Percentiles rank a stretch among this genome's conserved stretches.
Conservation (phyloP, 1,140 invertebrate genomes). For the Reticulitermes speratus region DNA sequence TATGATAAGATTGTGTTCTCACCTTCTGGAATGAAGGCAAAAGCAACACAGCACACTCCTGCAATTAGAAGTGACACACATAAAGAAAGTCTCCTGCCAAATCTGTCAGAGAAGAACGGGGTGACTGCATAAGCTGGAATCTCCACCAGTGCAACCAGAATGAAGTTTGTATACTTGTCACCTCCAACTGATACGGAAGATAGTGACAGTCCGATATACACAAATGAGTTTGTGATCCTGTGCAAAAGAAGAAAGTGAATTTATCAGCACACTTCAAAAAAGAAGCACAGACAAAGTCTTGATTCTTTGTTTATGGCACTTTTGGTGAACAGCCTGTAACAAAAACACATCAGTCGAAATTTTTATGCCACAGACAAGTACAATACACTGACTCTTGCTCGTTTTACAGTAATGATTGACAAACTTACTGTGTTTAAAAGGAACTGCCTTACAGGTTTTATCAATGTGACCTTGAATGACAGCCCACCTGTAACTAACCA, state of each 20-base stretch:
- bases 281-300: constrained; percentile 45
- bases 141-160: constrained; percentile 40
- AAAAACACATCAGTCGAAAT: constrained; percentile 47
- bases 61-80: not conserved
- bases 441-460: no score
- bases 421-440: no score
- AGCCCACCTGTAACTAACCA: no score
- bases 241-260: constrained; percentile 43
- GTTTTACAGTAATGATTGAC: no score
- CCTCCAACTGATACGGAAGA: constrained; percentile 52
- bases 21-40: constrained; percentile 20
- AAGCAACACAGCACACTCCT: not conserved
- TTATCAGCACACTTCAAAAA: constrained; percentile 49
- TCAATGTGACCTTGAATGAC: no score
- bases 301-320: not conserved
- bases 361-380: no score
- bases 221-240: constrained; percentile 50
- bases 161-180: constrained; percentile 44
- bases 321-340: not conserved
- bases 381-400: no score
- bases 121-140: constrained; percentile 44
- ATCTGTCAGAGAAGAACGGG: constrained; percentile 36
- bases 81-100: constrained; percentile 27
- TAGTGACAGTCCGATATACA: constrained; percentile 55
- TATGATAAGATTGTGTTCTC: not conserved